phyloP scores from a whole-genome alignment of 2,888 invertebrate species.

The Limenitis camilla region DNA sequence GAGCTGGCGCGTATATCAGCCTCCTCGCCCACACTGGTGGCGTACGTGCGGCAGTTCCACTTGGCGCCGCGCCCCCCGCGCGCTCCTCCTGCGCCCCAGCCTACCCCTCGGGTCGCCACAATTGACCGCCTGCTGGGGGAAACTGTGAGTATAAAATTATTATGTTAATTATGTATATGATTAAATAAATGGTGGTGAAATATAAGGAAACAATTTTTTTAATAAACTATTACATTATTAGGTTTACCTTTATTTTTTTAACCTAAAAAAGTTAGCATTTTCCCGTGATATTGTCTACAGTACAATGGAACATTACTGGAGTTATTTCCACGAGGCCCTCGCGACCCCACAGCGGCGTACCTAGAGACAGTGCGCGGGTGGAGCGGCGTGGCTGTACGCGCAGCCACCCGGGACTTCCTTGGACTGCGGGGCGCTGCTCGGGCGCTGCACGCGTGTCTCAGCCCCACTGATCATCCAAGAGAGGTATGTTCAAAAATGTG shows the following conservation, averaged over 20 bases:
- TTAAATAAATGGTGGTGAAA: no score
- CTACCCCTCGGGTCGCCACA: constrained; percentile 58
- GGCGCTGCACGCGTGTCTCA: constrained; percentile 84
- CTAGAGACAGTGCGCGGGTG: constrained; percentile 81
- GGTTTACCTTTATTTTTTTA: no score
- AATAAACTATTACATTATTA: no score
- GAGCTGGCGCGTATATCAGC: constrained; percentile 83
- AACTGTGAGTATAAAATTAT: constrained; percentile 38
- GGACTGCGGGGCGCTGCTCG: constrained; percentile 69
- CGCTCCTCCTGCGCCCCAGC: constrained; percentile 44
- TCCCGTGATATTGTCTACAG: constrained; percentile 40
- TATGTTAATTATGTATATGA: neutral
- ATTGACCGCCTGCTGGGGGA: constrained; percentile 43
- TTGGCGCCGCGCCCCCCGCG: constrained; percentile 60
- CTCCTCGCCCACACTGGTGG: constrained; percentile 82
- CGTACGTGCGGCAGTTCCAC: constrained; percentile 83
- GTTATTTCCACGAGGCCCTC: constrained; percentile 75
- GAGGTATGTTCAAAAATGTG: constrained; percentile 74
- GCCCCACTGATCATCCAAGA: constrained; percentile 83
- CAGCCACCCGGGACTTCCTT: constrained; percentile 85
- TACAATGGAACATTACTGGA: constrained; percentile 83
- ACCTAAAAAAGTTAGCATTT: no score
- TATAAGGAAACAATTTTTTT: no score
- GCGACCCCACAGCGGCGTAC: constrained; percentile 80
- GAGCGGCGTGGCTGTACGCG: constrained; percentile 84